Evolutionary conservation across 2,888 invertebrate species (phyloP).

Genomic region (Hypena proboscidalis): DNA sequence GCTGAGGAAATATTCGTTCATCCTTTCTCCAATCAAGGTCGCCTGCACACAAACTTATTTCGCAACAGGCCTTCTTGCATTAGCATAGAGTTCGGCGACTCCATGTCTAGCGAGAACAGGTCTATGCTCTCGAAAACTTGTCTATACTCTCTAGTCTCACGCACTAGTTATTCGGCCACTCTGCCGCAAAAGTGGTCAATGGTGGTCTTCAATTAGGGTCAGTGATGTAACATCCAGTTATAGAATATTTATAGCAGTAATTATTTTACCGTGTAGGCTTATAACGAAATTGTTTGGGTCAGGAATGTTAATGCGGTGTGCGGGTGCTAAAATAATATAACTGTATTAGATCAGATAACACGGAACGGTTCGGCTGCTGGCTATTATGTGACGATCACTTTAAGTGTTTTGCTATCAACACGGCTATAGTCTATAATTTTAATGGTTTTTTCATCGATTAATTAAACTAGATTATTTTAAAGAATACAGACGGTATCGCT

Average conservation of each 20-base stretch:
- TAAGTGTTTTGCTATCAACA: too few species aligned
- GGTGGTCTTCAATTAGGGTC: constrained; percentile 16
- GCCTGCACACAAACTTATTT: constrained; percentile 7
- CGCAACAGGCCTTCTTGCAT: constrained; percentile 17
- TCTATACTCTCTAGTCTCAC: constrained; percentile 8
- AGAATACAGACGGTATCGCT: too few species aligned
- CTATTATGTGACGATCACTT: too few species aligned
- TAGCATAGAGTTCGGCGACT: constrained; percentile 29
- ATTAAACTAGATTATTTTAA: too few species aligned
- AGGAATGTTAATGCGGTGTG: not conserved
- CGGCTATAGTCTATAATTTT: too few species aligned
- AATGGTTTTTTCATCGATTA: too few species aligned
- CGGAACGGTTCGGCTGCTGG: too few species aligned
- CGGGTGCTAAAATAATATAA: too few species aligned
- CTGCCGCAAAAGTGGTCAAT: constrained; percentile 1
- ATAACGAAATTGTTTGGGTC: not conserved
- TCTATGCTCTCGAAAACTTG: constrained; percentile 5
- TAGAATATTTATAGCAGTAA: constrained; percentile 11
- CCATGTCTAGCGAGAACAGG: constrained; percentile 21
- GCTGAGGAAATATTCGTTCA: constrained; percentile 23
- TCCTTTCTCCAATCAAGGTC: constrained; percentile 39
- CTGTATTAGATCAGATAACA: too few species aligned
- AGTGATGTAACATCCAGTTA: constrained; percentile 15
- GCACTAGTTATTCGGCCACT: constrained; percentile 1
- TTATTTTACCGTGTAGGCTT: constrained; percentile 5